Percentiles rank a stretch among this genome's conserved stretches.
Conservation (phyloP, 1,140 invertebrate genomes). For the Aphis gossypii region DNA sequence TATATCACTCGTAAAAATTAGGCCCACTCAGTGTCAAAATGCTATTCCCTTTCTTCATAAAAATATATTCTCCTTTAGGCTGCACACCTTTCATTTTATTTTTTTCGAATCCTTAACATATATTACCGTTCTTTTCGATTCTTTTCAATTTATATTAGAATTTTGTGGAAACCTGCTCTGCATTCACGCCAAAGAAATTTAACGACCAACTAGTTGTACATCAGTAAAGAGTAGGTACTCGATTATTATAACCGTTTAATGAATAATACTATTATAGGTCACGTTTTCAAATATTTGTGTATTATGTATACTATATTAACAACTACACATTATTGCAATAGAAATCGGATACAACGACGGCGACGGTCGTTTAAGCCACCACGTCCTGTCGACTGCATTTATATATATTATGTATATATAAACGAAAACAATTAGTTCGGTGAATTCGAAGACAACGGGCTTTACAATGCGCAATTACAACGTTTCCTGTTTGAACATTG, state of each 20-base stretch:
- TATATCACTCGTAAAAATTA: no score
- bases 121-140: not conserved
- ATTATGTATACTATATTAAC: not conserved
- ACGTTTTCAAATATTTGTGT: not conserved
- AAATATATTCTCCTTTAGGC: no score
- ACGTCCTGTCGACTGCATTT: not conserved
- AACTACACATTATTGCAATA: not conserved
- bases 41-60: no score
- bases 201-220: not conserved
- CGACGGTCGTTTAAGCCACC: not conserved
- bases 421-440: not conserved
- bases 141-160: not conserved
- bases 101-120: not conserved
- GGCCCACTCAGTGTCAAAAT: no score
- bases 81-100: not conserved
- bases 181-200: not conserved
- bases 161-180: not conserved
- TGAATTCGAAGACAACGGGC: not conserved
- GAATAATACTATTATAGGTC: not conserved
- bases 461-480: constrained; percentile 2
- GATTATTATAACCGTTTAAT: not conserved
- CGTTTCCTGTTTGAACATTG: constrained; percentile 15
- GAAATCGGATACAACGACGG: not conserved
- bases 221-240: not conserved
- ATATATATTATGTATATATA: not conserved